These are phyloP conservation scores for Eurosta solidaginis DNA, from an alignment of 1,140 invertebrate species.

Conservation along the genomic window DNA sequence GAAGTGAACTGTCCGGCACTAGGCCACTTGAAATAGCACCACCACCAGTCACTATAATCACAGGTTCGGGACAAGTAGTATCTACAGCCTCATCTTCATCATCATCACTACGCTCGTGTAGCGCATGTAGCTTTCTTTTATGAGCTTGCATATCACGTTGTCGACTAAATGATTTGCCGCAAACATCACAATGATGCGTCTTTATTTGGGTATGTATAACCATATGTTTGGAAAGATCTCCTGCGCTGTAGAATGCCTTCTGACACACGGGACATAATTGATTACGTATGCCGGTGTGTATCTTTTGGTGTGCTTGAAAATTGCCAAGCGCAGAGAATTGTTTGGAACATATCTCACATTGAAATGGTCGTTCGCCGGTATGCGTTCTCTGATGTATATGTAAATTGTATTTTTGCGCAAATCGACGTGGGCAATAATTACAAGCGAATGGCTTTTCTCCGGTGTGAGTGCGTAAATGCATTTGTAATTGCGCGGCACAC, in stretches of 20 bases:
- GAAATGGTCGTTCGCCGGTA: conserved; percentile 79
- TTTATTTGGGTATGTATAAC: conserved; percentile 76
- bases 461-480: conserved; percentile 67
- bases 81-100: conserved; percentile 54
- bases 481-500: conserved; percentile 66
- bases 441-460: conserved; percentile 72
- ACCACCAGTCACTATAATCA: conserved; percentile 46
- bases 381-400: conserved; percentile 82
- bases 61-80: conserved; percentile 40
- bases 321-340: conserved; percentile 66
- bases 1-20: not conserved
- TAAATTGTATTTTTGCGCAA: conserved; percentile 85
- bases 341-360: conserved; percentile 78
- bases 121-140: conserved; percentile 53
- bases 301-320: conserved; percentile 66
- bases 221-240: conserved; percentile 74
- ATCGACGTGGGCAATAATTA: conserved; percentile 74
- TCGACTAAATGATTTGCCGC: conserved; percentile 73
- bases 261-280: conserved; percentile 71
- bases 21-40: conserved; percentile 30
- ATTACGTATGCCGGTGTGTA: conserved; percentile 65
- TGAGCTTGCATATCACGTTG: conserved; percentile 64
- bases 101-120: conserved; percentile 38
- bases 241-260: conserved; percentile 72
- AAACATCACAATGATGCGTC: conserved; percentile 76